These are phyloP conservation scores for Lasiommata megera DNA, from an alignment of 2,888 invertebrate genomes.

Conservation along the genomic window DNA sequence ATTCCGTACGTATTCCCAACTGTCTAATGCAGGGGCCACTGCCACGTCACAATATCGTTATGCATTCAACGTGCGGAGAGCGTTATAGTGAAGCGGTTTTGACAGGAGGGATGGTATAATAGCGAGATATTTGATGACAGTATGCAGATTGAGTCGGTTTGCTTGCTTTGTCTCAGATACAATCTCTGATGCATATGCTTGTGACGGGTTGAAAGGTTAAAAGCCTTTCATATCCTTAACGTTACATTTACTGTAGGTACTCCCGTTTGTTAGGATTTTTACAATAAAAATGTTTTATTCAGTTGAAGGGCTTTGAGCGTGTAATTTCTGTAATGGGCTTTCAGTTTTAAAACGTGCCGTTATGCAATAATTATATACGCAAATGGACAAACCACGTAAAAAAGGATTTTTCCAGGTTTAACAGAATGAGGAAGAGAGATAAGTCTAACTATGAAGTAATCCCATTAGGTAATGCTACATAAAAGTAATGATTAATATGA, in stretches of 20 bases:
- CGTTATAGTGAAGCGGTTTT: constrained; percentile 38
- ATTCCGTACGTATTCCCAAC: constrained; percentile 31
- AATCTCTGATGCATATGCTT: constrained; percentile 14
- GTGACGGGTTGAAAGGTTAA: constrained; percentile 26
- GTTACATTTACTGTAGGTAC: background rate
- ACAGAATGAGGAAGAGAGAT: too few relatives aligned
- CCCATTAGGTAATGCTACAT: too few relatives aligned
- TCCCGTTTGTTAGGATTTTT: constrained; percentile 28
- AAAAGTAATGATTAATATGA: too few relatives aligned
- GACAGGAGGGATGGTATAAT: constrained; percentile 38
- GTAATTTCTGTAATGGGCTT: constrained; percentile 4
- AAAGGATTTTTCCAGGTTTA: background rate
- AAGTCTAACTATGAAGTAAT: too few relatives aligned
- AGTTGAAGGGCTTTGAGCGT: background rate
- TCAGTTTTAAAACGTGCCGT: background rate
- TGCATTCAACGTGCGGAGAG: constrained; percentile 32
- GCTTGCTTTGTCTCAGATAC: constrained; percentile 26
- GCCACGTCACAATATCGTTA: constrained; percentile 36
- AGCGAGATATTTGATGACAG: constrained; percentile 35
- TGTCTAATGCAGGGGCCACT: constrained; percentile 35
- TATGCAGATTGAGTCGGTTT: constrained; percentile 30
- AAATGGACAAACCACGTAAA: background rate
- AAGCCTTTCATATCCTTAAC: background rate
- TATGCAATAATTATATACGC: background rate
- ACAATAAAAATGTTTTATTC: constrained; percentile 38